Conservation (phyloP, 2,113 vertebrate species). For the Lanius collurio region DNA sequence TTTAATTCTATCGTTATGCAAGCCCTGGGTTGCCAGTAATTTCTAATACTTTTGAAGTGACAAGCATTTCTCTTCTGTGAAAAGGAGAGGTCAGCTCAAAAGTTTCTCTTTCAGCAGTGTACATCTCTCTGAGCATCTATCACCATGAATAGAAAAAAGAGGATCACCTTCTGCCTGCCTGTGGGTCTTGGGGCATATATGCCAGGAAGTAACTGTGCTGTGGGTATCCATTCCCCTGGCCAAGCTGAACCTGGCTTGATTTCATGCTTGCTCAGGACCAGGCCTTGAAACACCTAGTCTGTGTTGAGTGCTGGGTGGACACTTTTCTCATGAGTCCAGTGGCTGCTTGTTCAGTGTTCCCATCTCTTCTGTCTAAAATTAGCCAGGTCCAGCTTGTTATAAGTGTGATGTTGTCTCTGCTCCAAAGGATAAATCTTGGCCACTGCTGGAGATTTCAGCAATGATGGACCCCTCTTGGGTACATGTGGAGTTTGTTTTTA, state of each 20-base stretch:
- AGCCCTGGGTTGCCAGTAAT: not conserved
- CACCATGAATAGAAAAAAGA: not conserved
- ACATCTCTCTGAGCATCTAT: rapidly evolving
- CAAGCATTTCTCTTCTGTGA: not conserved
- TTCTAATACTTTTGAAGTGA: not conserved
- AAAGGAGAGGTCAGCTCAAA: not conserved
- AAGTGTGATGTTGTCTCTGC: not conserved
- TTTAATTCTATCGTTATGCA: not conserved
- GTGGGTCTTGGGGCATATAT: not conserved
- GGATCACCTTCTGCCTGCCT: not conserved
- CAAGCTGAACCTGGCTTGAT: not conserved
- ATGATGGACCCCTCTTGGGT: not conserved
- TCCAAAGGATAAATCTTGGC: not conserved
- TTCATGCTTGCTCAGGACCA: not conserved
- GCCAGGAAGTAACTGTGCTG: not conserved
- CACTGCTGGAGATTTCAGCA: not conserved
- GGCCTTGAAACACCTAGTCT: not conserved
- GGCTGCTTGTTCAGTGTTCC: not conserved
- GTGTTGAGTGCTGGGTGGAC: not conserved
- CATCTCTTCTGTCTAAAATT: slow-evolving; percentile 7
- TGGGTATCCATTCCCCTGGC: not conserved
- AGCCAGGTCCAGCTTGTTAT: not conserved
- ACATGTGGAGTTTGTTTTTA: not conserved
- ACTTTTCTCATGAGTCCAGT: not conserved
- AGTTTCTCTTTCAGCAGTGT: not conserved